phyloP scores from a whole-genome alignment of 2,113 vertebrate genomes.

The Ictidomys tridecemlineatus region DNA sequence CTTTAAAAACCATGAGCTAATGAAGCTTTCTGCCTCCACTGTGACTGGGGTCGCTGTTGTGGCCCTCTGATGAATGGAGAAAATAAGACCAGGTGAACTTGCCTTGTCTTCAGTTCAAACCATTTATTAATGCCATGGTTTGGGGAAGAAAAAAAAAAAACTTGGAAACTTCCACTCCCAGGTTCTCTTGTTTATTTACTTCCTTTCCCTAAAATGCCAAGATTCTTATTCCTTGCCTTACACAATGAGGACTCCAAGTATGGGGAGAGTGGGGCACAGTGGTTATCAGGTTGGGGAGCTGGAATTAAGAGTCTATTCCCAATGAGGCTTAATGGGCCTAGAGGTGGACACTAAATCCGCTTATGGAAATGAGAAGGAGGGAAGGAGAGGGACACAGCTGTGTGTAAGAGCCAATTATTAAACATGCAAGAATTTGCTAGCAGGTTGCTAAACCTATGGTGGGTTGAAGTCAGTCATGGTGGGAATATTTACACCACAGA shows the following conservation, averaged over 20 bases:
- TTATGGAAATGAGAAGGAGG: neutral
- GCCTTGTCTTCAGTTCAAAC: conserved; percentile 68
- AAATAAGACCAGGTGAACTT: conserved; percentile 74
- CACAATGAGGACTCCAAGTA: neutral
- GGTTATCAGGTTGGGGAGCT: neutral
- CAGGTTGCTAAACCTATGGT: neutral
- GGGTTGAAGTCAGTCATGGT: neutral
- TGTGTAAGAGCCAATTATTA: neutral
- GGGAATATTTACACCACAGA: neutral
- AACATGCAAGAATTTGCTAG: neutral
- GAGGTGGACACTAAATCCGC: neutral
- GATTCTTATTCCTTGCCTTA: neutral
- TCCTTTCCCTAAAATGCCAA: neutral
- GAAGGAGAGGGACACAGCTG: neutral
- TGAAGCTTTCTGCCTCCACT: conserved; percentile 54
- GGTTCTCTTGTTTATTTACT: conserved; percentile 7
- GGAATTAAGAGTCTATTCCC: neutral
- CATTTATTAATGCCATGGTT: conserved; percentile 47
- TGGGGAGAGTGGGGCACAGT: neutral
- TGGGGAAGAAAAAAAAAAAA: neutral
- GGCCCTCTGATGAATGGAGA: conserved; percentile 60
- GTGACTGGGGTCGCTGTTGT: conserved; percentile 51
- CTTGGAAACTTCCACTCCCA: neutral
- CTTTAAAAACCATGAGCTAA: conserved; percentile 76
- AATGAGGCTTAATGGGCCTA: neutral